Percentiles rank a stretch among this genome's conserved stretches.
Conservation (phyloP, 2,888 invertebrate species). For the Aelia acuminata region DNA sequence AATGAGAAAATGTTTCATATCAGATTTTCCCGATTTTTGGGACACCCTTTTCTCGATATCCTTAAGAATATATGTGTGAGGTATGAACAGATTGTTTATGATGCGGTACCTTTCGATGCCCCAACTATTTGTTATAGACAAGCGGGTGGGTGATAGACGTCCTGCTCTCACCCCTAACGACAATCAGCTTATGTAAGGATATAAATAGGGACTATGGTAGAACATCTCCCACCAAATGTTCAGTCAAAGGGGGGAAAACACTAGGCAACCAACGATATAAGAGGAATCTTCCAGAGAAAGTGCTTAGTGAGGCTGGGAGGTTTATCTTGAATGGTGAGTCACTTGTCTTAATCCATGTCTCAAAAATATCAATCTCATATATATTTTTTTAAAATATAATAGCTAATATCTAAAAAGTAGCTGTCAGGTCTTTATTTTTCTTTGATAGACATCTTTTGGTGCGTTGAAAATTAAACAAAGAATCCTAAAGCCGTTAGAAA, state of each 20-base stretch:
- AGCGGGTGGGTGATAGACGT: neutral
- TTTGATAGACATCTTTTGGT: neutral
- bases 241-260: neutral
- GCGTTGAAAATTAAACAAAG: neutral
- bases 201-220: neutral
- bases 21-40: too few species aligned
- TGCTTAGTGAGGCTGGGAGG: neutral
- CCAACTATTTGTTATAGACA: neutral
- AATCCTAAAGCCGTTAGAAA: neutral
- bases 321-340: neutral
- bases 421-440: neutral
- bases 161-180: constrained; percentile 22
- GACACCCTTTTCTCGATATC: too few species aligned
- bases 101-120: neutral
- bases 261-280: constrained; percentile 24
- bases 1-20: neutral
- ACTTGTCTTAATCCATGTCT: neutral
- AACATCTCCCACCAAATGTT: constrained; percentile 29
- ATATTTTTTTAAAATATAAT: neutral
- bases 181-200: constrained; percentile 41
- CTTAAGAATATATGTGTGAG: neutral
- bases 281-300: constrained; percentile 29
- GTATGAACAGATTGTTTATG: neutral
- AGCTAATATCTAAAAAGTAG: neutral
- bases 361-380: neutral